These are phyloP conservation scores for Columba guinea DNA, from an alignment of 2,797 vertebrate species.

Conservation along the genomic window DNA sequence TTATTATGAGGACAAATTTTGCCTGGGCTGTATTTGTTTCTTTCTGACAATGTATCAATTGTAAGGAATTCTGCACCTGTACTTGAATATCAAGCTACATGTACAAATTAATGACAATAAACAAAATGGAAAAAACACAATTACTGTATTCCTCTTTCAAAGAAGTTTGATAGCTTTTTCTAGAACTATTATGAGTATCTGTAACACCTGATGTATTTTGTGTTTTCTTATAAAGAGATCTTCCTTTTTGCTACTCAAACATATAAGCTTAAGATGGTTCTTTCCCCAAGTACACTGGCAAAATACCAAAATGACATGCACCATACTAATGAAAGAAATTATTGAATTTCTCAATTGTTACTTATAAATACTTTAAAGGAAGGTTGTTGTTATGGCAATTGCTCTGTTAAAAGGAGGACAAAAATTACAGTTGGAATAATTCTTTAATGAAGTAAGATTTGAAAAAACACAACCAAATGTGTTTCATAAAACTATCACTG, in stretches of 20 bases:
- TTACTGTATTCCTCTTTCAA: neutral
- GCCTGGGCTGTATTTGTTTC: neutral
- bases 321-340: neutral
- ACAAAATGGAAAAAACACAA: neutral
- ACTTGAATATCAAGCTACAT: neutral
- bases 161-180: neutral
- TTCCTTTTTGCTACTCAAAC: neutral
- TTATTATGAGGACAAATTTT: neutral
- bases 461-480: too few relatives aligned
- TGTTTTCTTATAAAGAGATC: neutral
- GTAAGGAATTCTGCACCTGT: neutral
- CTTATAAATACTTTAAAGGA: neutral
- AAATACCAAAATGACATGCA: neutral
- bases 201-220: neutral
- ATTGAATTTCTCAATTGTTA: neutral
- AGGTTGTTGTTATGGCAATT: neutral
- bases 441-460: neutral
- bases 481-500: neutral
- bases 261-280: neutral
- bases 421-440: neutral
- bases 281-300: neutral
- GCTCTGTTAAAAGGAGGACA: neutral
- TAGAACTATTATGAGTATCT: neutral
- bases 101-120: neutral
- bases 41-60: neutral